Evolutionary conservation across 2,888 invertebrate species (phyloP), one percentile per base, ranked within the genome.

Genomic region (Sesia apiformis): DNA sequence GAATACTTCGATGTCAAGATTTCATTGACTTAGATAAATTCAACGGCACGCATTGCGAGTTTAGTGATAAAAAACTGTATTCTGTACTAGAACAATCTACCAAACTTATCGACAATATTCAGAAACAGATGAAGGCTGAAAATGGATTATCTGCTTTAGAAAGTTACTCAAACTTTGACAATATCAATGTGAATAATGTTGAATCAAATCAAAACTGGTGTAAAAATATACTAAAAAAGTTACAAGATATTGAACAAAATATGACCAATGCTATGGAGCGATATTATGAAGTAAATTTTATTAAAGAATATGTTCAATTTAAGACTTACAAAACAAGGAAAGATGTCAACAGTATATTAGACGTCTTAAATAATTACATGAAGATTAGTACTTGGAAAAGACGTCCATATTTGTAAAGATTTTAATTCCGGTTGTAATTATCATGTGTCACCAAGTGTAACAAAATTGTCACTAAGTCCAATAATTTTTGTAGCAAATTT

Each of bases 261-360:
- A 52, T 78, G 40, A 42, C n/a, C 4, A 56, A 58, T 7, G 53
- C 56, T 23, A 64, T 76, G 61, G 38, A 46, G 0, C 52, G 54
- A 40, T 80, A 74, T 62, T 77, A 74, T 38, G 62, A 69, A 8
- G 52, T 57, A 0, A 51, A 61, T 53, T 66, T 69, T n/a, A 58
- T 74, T 4, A 54, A 62, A 3, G 80, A 79, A 60, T 81, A 78
- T 53, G 54, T 76, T 3, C 53, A 61, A 40, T 67, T 63, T 39
- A 73, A 69, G 60, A 60, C 60, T 3, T 56, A 60, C 54, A 52
- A 60, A n/a, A 55, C 57, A 5, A 65, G 68, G 49, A 58, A 55
- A 3, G 57, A 52, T 38, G 23, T 78, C 1, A 51, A 57, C 0
- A 58, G 55, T 6, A 52, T 65, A 2, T 52, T 65, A 4, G 58